Percentiles rank a stretch among this genome's conserved stretches.
These are phyloP conservation scores for Mustelus asterias DNA, from an alignment of 2,113 vertebrate species.

Conservation along the genomic window DNA sequence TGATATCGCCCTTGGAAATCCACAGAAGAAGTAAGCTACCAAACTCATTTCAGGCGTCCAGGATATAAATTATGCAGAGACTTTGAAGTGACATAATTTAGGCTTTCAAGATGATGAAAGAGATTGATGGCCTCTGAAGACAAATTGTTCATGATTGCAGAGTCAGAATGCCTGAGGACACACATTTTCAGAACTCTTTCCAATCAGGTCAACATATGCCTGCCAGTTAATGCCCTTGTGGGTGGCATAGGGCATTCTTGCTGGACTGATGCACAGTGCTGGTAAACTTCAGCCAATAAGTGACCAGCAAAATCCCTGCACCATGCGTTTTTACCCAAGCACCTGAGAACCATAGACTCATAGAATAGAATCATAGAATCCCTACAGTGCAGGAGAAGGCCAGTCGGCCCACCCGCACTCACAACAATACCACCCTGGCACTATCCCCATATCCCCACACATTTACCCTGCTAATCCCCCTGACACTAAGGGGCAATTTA, in stretches of 20 bases:
- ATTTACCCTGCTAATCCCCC: too few species aligned
- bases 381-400: too few species aligned
- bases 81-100: neutral
- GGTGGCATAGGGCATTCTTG: neutral
- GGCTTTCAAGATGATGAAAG: constrained; percentile 2
- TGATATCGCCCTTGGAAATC: neutral
- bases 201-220: neutral
- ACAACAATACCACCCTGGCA: too few species aligned
- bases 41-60: neutral
- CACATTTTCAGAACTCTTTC: neutral
- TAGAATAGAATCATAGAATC: too few species aligned
- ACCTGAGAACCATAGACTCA: neutral
- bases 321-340: neutral
- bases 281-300: neutral
- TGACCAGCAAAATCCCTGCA: neutral
- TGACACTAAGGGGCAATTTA: too few species aligned
- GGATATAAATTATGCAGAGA: neutral
- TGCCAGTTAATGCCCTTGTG: neutral
- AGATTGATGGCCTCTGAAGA: neutral
- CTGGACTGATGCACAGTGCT: neutral
- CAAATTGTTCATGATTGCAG: neutral
- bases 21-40: neutral
- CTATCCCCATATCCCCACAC: too few species aligned
- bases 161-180: neutral
- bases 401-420: too few species aligned